A percentile compares a stretch with the other conserved stretches of the same genome.
These are phyloP conservation scores for Oophaga sylvatica DNA, from an alignment of 2,797 vertebrate genomes.

Conservation along the genomic window DNA sequence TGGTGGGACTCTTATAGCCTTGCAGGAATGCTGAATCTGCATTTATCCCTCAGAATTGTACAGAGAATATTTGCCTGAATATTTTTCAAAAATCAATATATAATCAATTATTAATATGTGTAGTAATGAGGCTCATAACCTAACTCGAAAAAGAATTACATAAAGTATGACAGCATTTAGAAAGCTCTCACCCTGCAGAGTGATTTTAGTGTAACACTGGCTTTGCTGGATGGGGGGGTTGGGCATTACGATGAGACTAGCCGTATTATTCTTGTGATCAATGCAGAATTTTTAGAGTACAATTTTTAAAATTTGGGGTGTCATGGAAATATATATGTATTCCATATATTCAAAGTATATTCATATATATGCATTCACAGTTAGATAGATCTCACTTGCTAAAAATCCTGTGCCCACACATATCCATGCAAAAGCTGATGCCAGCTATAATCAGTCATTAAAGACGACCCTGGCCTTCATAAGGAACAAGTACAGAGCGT, in stretches of 20 bases:
- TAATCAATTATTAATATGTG: conserved; percentile 55
- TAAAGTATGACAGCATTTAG: conserved; percentile 12
- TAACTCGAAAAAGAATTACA: conserved; percentile 38
- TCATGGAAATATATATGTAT: no score
- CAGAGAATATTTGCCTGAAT: conserved; percentile 37
- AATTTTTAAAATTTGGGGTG: not conserved
- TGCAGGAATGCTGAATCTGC: conserved; percentile 10
- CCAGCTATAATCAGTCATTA: no score
- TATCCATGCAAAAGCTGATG: no score
- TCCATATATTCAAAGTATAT: no score
- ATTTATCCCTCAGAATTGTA: conserved; percentile 12
- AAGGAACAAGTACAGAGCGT: no score
- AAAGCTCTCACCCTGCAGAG: conserved; percentile 19
- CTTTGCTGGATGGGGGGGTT: not conserved
- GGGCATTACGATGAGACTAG: not conserved
- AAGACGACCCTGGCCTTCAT: no score
- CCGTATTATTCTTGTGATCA: not conserved
- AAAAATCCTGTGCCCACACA: no score
- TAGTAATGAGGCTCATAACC: conserved; percentile 49
- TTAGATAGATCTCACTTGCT: no score
- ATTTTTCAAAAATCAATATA: conserved; percentile 48
- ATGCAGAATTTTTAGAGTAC: not conserved
- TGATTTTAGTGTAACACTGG: conserved; percentile 9
- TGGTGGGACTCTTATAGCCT: not conserved
- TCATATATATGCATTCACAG: no score